Base-by-base conservation (phyloP, 2,888 invertebrate species). In the Pyrrhia umbra region DNA sequence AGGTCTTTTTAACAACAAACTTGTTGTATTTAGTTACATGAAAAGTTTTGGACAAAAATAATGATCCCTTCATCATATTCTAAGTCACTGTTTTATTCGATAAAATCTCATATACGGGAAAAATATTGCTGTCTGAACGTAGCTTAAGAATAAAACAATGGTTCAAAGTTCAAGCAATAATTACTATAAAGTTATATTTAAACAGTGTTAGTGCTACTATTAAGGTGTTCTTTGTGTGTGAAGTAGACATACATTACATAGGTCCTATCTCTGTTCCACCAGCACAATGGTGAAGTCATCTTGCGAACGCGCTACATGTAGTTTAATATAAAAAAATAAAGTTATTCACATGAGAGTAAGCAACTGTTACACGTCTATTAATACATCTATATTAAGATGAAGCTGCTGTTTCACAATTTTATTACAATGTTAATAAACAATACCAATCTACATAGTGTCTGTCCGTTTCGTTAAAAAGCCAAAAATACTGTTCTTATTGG, bases 141-240 rank as follows among this genome's bases (percentile, higher is more conserved):
- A 10, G 20, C 2, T 23, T 23, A 20, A n/a, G 37, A 10, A 21
- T 25, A 46, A 16, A 9, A 13, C 25, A 2, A 13, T 2, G 61
- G 70, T 42, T 47, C 70, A 49, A 43, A 66, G 70, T 66, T 61
- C 65, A 60, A 60, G 20, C 13, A 34, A 13, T 2, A 60, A 8
- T 27, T 8, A 43, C 61, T 49, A 61, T 27, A 34, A 37, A 18
- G 27, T 21, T 47, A 42, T 61, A 21, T 43, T 49, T 61, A 27
- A 43, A 43, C 42, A 13, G 46, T 27, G 15, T 15, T 3, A 37
- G 15, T 25, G n/a, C 6, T 15, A 43, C 27, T 1, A 59, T 34
- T 40, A 21, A 30, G 6, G 18, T 30, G 20, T 49, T 16, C 18
- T 25, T 4, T 6, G 27, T 27, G 18, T 30, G 25, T 23, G 37